A percentile compares a stretch with the other conserved stretches of the same genome.
Evolutionary conservation across 2,888 invertebrate species (phyloP).

Genomic region (Cosmopolites sordidus): DNA sequence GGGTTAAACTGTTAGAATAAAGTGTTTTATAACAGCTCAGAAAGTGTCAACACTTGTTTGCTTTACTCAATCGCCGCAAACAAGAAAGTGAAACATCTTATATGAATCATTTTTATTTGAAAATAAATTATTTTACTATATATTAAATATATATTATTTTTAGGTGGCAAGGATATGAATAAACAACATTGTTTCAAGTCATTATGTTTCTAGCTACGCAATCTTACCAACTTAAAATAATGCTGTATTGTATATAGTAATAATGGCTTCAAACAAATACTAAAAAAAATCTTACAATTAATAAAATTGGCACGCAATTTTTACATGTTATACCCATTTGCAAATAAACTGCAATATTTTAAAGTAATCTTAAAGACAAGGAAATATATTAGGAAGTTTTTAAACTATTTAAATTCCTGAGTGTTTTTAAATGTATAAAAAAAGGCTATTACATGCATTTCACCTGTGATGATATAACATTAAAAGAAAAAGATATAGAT

Average conservation of each 20-base stretch:
- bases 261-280: slow-evolving; percentile 7
- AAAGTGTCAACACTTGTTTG: no score
- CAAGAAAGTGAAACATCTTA: no score
- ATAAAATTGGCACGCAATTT: background rate
- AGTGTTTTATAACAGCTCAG: no score
- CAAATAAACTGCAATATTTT: slow-evolving; percentile 13
- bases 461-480: slow-evolving; percentile 21
- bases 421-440: slow-evolving; percentile 14
- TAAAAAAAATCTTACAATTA: slow-evolving; percentile 3
- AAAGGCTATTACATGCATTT: slow-evolving; percentile 8
- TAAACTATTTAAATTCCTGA: slow-evolving; percentile 8
- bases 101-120: no score
- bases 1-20: no score
- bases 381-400: slow-evolving; percentile 11
- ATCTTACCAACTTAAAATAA: slow-evolving; percentile 1
- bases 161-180: no score
- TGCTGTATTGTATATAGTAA: slow-evolving; percentile 13
- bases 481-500: slow-evolving; percentile 8
- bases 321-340: background rate
- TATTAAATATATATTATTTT: no score
- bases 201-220: no score
- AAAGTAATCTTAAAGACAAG: background rate
- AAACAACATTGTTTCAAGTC: no score
- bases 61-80: no score
- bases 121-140: no score